phyloP scores from a whole-genome alignment of 2,888 invertebrate genomes.

The Himalopsyche anomala region DNA sequence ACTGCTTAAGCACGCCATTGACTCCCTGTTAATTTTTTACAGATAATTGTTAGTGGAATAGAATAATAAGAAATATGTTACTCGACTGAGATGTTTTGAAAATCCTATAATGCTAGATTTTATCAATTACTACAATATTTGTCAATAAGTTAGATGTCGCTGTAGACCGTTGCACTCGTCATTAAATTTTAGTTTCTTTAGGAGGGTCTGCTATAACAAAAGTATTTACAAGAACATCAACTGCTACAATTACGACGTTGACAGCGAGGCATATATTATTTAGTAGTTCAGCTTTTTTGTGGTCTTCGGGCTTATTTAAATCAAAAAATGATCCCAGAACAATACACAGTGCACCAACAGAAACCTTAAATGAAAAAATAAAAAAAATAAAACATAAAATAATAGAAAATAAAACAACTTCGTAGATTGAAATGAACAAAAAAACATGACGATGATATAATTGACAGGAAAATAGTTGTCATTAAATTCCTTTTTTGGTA shows the following conservation, averaged over 20 bases:
- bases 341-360: slow-evolving; percentile 79
- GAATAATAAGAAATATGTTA: too few relatives aligned
- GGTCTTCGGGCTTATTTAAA: slow-evolving; percentile 79
- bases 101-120: too few relatives aligned
- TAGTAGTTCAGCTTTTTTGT: slow-evolving; percentile 77
- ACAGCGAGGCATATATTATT: slow-evolving; percentile 79
- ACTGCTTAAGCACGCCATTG: too few relatives aligned
- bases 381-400: slow-evolving; percentile 58
- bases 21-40: too few relatives aligned
- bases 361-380: slow-evolving; percentile 71
- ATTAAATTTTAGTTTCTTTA: background rate
- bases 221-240: slow-evolving; percentile 79
- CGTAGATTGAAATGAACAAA: slow-evolving; percentile 63
- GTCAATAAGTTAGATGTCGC: too few relatives aligned
- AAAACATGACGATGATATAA: slow-evolving; percentile 49
- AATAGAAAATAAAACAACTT: slow-evolving; percentile 65
- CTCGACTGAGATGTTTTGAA: too few relatives aligned
- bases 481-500: too few relatives aligned
- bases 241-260: slow-evolving; percentile 78
- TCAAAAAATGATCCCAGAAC: slow-evolving; percentile 78
- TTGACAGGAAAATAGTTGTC: too few relatives aligned
- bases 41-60: too few relatives aligned
- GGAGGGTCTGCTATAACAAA: slow-evolving; percentile 70
- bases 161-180: too few relatives aligned
- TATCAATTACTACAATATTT: too few relatives aligned